These are phyloP conservation scores for Hassar affinis DNA, from an alignment of 2,113 vertebrate species.

Conservation along the genomic window DNA sequence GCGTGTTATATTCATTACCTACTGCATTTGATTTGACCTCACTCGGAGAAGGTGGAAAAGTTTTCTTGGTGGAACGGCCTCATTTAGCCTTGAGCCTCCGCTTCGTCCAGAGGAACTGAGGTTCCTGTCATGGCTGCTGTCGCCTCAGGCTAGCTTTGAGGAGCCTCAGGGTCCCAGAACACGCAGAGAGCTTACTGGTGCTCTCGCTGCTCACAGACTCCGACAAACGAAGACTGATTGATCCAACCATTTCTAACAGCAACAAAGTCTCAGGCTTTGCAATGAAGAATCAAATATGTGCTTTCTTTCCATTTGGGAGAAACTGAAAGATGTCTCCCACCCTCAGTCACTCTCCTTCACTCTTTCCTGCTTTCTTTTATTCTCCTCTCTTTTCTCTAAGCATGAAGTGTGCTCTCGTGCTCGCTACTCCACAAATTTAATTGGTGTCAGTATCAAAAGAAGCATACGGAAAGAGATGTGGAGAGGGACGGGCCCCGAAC, in stretches of 20 bases:
- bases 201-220: constrained; percentile 20
- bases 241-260: constrained; percentile 16
- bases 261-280: constrained; percentile 21
- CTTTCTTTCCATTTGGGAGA: neutral
- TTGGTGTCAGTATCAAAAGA: constrained; percentile 64
- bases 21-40: neutral
- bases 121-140: constrained; percentile 35
- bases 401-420: constrained; percentile 23
- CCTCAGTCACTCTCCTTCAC: constrained; percentile 18
- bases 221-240: constrained; percentile 40
- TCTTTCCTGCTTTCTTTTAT: constrained; percentile 53
- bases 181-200: constrained; percentile 36
- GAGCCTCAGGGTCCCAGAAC: constrained; percentile 30
- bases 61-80: neutral
- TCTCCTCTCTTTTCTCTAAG: constrained; percentile 55
- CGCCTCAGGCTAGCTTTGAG: constrained; percentile 40
- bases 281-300: neutral
- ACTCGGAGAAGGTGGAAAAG: neutral
- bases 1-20: neutral
- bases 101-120: constrained; percentile 20
- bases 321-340: neutral
- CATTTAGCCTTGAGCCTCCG: constrained; percentile 10
- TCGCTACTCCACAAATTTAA: constrained; percentile 60
- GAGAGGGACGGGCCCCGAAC: constrained; percentile 37
- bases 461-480: constrained; percentile 28